Percentiles rank a stretch among this genome's conserved stretches.
phyloP scores from a whole-genome alignment of 2,888 invertebrate species.

The Agrochola lota region DNA sequence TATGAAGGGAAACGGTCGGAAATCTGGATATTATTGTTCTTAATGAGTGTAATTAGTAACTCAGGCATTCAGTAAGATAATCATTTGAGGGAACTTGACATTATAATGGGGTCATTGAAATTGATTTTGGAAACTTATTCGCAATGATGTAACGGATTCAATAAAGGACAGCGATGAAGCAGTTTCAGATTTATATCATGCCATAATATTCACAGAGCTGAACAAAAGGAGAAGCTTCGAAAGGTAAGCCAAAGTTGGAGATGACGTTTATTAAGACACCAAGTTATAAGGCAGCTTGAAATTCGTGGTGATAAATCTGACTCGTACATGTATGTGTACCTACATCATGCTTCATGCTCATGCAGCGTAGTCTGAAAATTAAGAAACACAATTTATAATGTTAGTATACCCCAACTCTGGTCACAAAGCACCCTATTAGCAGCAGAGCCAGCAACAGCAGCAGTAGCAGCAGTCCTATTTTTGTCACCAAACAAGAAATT shows the following conservation, averaged over 20 bases:
- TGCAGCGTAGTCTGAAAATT: neutral
- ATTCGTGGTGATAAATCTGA: neutral
- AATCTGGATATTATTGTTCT: constrained; percentile 53
- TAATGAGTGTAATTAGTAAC: constrained; percentile 54
- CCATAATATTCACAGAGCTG: neutral
- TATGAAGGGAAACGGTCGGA: constrained; percentile 42
- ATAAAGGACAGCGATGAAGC: neutral
- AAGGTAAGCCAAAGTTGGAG: neutral
- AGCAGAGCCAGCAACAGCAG: no score
- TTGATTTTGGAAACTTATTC: constrained; percentile 3
- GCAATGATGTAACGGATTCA: constrained; percentile 6
- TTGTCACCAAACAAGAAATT: neutral
- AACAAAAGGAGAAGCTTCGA: neutral
- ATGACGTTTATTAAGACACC: neutral
- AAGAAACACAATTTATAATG: no score
- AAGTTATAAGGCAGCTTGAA: neutral
- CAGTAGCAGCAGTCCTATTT: neutral
- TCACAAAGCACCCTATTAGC: no score
- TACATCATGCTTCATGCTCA: neutral
- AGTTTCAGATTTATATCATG: neutral
- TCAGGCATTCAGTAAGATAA: constrained; percentile 20
- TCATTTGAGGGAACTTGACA: constrained; percentile 21
- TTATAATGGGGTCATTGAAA: constrained; percentile 23
- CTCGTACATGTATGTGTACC: neutral
- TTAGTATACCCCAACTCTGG: neutral